Base-by-base conservation (phyloP, 2,888 invertebrate genomes). In the Eupithecia dodoneata region DNA sequence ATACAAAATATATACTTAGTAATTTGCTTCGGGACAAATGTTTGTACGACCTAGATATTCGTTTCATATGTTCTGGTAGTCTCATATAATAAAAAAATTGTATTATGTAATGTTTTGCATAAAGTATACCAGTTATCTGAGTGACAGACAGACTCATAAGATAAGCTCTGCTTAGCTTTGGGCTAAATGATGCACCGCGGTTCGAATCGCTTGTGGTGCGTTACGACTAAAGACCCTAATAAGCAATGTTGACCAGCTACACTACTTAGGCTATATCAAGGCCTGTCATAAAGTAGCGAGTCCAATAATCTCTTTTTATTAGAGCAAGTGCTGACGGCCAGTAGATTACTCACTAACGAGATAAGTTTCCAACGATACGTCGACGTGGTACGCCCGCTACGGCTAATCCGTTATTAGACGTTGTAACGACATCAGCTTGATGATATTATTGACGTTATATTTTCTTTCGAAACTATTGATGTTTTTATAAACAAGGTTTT, bases 321-420 rank as follows among this genome's bases (percentile, higher is more conserved):
- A 89, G 89, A 89, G 87, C 85, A 77, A 81, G 81, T 78, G 82
- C 85, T 84, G 84, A 86, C 86, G 79, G 82, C 84, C 88, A 88
- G 88, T 90, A 89, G 89, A 90, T 92, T 90, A 90, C 88, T 84
- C 82, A 85, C 89, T 93, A 93, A 93, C 90, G 90, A 93, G 93
- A 91, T 92, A 93, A 93, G 88, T 93, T 93, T 92, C 89, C 89
- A 89, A 89, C 86, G 89, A 88, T 84, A 86, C 83, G 84, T 65
- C 44, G 85, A 18, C 85, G 87, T 15, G 1, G 15, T 18, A 69
- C 69, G 55, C 9, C 55, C 55, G 55, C 47, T 45, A 69, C 44
- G n/a, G 86, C 87, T 90, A 90, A 90, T 90, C 88, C 88, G 82
- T 72, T 72, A 70, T 70, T 69, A 69, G 67, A 44, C 67, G 67